These are phyloP conservation scores for Rhabdophis nuchalis DNA, from an alignment of 2,797 vertebrate genomes.

Conservation along the genomic window DNA sequence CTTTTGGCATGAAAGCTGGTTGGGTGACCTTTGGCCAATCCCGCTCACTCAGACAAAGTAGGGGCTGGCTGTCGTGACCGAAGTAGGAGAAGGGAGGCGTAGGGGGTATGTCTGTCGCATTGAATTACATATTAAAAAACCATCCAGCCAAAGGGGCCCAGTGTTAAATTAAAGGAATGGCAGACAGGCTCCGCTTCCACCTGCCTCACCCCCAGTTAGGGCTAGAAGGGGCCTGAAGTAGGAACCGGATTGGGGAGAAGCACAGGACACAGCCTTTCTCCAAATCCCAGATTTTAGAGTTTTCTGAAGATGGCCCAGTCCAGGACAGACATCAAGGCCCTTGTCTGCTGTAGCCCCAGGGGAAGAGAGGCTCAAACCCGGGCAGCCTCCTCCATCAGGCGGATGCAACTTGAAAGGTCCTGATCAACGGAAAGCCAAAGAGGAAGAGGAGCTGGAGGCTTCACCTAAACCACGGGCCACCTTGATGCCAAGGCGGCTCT, in stretches of 20 bases:
- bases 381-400: background rate
- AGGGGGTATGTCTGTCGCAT: background rate
- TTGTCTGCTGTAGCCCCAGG: background rate
- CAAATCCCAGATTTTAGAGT: background rate
- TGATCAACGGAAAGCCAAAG: background rate
- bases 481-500: too few species aligned
- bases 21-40: background rate
- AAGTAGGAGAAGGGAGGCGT: background rate
- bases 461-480: background rate
- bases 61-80: background rate
- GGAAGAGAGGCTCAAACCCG: background rate
- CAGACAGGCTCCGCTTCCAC: background rate
- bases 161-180: background rate
- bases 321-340: background rate
- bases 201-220: background rate
- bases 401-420: background rate
- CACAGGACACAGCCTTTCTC: background rate
- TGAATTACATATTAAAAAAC: background rate
- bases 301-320: background rate
- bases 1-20: background rate
- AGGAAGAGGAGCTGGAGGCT: background rate
- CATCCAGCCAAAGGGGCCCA: background rate
- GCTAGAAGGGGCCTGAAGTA: background rate
- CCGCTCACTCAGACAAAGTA: background rate
- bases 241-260: background rate